A percentile compares a stretch with the other conserved stretches of the same genome.
Evolutionary conservation across 1,140 invertebrate species (phyloP).

Genomic region (Drosophila pachea): DNA sequence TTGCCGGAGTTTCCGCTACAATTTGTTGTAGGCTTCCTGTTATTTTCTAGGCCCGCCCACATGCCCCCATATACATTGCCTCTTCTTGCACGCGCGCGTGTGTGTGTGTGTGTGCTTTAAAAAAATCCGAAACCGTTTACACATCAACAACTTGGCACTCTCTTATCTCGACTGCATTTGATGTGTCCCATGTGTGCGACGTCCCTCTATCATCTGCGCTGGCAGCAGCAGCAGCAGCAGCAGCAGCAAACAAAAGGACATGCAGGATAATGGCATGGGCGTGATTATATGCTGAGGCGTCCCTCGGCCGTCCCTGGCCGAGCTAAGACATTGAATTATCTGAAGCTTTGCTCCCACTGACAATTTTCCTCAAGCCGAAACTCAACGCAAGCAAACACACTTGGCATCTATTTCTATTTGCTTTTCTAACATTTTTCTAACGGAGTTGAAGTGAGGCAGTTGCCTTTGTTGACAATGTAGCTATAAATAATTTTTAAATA

Average conservation of each 20-base stretch:
- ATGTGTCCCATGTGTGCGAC: conserved; percentile 45
- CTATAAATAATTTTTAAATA: no score
- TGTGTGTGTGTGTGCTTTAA: conserved; percentile 35
- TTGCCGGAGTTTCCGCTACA: conserved; percentile 63
- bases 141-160: conserved; percentile 58
- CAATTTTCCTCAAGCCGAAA: no score
- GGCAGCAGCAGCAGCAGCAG: no score
- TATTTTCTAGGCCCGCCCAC: conserved; percentile 22
- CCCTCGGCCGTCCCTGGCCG: background rate
- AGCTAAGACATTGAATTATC: background rate
- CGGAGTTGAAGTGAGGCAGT: no score
- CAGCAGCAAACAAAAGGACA: conserved; percentile 21
- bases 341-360: no score
- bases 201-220: conserved; percentile 26
- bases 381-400: no score
- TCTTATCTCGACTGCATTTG: conserved; percentile 33
- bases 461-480: no score
- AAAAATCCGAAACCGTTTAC: conserved; percentile 47
- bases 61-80: background rate
- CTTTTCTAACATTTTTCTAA: no score
- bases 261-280: conserved; percentile 5
- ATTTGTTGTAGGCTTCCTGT: conserved; percentile 56
- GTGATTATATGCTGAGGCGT: conserved; percentile 1
- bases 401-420: no score
- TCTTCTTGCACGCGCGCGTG: background rate